Percentiles rank a stretch among this genome's conserved stretches.
Evolutionary conservation across 2,888 invertebrate genomes (phyloP).

Genomic region (Cataglyphis rosenhaueri): DNA sequence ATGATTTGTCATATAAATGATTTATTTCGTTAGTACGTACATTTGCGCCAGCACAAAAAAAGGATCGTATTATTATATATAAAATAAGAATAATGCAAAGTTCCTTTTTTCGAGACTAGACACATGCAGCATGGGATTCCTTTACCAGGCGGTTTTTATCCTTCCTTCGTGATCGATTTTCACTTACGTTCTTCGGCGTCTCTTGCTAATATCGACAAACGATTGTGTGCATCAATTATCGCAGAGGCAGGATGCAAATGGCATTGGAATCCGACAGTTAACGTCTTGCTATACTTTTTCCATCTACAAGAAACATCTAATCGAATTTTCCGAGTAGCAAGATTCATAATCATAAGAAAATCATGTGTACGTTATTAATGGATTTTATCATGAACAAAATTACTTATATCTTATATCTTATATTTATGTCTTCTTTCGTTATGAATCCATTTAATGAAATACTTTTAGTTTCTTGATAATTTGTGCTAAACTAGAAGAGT

Average conservation of each 20-base stretch:
- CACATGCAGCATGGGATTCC: slow-evolving; percentile 62
- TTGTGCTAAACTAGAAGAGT: background rate
- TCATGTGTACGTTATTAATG: background rate
- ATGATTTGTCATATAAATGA: slow-evolving; percentile 70
- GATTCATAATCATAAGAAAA: background rate
- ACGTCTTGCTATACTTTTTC: slow-evolving; percentile 16
- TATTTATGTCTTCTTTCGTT: no score
- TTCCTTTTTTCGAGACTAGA: slow-evolving; percentile 77
- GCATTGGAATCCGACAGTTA: slow-evolving; percentile 49
- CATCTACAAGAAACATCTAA: slow-evolving; percentile 27
- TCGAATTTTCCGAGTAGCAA: slow-evolving; percentile 42
- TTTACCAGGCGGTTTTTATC: slow-evolving; percentile 49
- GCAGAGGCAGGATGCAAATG: background rate
- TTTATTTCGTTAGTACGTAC: slow-evolving; percentile 81
- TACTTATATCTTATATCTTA: background rate
- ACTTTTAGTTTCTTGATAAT: background rate
- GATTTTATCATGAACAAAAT: background rate
- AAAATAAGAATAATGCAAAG: slow-evolving; percentile 73
- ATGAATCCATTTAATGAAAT: background rate
- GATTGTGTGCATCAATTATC: background rate
- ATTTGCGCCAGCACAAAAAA: slow-evolving; percentile 82
- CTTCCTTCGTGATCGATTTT: slow-evolving; percentile 30
- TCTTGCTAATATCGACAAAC: slow-evolving; percentile 51
- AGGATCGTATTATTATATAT: slow-evolving; percentile 68
- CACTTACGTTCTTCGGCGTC: slow-evolving; percentile 6